Conservation (phyloP, 2,797 vertebrate species). For the Chelon labrosus region DNA sequence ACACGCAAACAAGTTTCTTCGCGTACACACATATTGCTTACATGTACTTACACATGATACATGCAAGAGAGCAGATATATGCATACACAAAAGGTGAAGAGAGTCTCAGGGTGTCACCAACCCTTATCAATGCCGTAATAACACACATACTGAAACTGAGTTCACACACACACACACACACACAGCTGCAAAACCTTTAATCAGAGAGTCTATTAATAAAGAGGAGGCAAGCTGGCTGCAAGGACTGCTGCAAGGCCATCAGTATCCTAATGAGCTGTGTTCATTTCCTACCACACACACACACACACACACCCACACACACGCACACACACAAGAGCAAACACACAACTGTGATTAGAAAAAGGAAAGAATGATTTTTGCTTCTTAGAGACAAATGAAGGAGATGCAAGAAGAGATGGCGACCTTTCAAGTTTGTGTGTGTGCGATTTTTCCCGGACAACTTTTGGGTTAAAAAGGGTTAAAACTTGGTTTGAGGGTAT, state of each 20-base stretch:
- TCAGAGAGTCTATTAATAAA: conserved; percentile 68
- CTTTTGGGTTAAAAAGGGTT: too few species aligned
- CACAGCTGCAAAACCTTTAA: conserved; percentile 41
- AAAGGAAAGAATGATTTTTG: conserved; percentile 32
- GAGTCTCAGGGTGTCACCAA: not conserved
- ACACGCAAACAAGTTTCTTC: not conserved
- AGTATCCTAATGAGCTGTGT: conserved; percentile 58
- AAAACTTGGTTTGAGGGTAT: too few species aligned
- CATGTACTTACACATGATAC: not conserved
- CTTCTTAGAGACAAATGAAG: conserved; percentile 37
- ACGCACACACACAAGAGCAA: conserved; percentile 8
- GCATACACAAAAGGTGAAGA: not conserved
- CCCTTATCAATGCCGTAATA: not conserved
- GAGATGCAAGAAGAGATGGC: conserved; percentile 18
- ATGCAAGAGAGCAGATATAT: not conserved
- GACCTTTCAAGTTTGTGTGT: conserved; percentile 37
- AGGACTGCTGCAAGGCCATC: conserved; percentile 56
- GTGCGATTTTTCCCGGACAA: not conserved
- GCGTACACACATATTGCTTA: not conserved
- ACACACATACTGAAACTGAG: too few species aligned
- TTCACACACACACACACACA: conserved; percentile 11
- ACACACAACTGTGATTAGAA: conserved; percentile 40
- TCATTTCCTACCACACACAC: conserved; percentile 12
- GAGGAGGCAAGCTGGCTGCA: conserved; percentile 20
- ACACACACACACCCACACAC: conserved; percentile 22